Conservation (phyloP, 2,113 vertebrate genomes). For the Dipodomys stephensi region DNA sequence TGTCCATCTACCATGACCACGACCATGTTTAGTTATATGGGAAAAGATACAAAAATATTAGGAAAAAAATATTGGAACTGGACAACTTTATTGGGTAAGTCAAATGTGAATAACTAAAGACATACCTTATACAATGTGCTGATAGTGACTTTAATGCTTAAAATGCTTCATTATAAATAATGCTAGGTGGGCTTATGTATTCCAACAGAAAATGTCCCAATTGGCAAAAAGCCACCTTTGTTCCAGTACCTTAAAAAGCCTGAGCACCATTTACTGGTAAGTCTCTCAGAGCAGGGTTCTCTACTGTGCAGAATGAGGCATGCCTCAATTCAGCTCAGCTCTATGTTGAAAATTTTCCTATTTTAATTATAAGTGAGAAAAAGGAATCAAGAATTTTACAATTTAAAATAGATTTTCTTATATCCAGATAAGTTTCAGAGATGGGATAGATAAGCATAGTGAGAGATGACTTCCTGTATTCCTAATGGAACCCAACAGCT, state of each 20-base stretch:
- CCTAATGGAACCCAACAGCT: background rate
- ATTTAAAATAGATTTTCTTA: background rate
- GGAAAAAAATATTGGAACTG: too few relatives aligned
- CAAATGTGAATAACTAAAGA: too few relatives aligned
- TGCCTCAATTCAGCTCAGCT: background rate
- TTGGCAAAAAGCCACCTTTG: background rate
- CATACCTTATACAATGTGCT: too few relatives aligned
- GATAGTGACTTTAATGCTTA: too few relatives aligned
- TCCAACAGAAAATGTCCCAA: background rate
- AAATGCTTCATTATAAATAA: background rate
- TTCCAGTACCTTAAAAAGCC: background rate
- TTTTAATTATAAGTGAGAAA: constrained; percentile 2
- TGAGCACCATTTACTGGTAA: background rate
- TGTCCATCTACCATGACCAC: too few relatives aligned
- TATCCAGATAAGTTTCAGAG: background rate
- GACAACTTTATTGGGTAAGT: too few relatives aligned
- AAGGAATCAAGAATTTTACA: background rate
- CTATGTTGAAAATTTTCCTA: background rate
- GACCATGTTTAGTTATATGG: background rate
- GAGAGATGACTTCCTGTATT: background rate
- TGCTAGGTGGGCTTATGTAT: background rate
- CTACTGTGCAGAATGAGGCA: background rate
- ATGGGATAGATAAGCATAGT: background rate
- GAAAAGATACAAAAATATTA: background rate
- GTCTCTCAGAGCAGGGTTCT: background rate